Percentiles rank a stretch among this genome's conserved stretches.
These are phyloP conservation scores for Campoletis raptor DNA, from an alignment of 2,888 invertebrate genomes.

Conservation along the genomic window DNA sequence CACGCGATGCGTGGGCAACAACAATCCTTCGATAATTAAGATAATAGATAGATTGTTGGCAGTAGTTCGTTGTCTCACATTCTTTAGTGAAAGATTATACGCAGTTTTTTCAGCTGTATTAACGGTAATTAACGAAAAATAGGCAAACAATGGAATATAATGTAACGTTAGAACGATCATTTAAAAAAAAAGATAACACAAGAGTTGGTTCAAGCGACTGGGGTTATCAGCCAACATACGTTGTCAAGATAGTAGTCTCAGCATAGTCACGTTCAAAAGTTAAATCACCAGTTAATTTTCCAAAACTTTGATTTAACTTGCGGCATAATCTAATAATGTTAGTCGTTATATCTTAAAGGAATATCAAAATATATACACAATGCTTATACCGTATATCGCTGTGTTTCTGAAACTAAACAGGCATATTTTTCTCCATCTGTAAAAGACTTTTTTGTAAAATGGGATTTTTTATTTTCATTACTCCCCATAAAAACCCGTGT, in stretches of 20 bases:
- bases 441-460: too few species aligned
- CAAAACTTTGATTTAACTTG: too few species aligned
- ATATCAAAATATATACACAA: too few species aligned
- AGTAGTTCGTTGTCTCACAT: slow-evolving; percentile 62
- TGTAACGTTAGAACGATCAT: not conserved
- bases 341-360: too few species aligned
- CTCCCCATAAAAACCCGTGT: too few species aligned
- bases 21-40: slow-evolving; percentile 83
- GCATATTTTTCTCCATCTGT: too few species aligned
- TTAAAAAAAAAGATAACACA: not conserved
- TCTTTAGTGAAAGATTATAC: slow-evolving; percentile 56
- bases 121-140: slow-evolving; percentile 36
- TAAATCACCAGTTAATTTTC: too few species aligned
- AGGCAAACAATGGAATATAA: not conserved
- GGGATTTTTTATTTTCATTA: too few species aligned
- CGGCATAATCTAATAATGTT: too few species aligned
- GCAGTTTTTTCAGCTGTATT: slow-evolving; percentile 22
- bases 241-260: not conserved
- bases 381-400: too few species aligned
- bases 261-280: too few species aligned
- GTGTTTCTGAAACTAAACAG: too few species aligned
- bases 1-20: slow-evolving; percentile 79
- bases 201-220: not conserved
- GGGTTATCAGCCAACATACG: not conserved
- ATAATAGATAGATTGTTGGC: slow-evolving; percentile 81